These are phyloP conservation scores for Sarcophaga carnaria DNA, from an alignment of 2,888 invertebrate genomes.

Conservation along the genomic window DNA sequence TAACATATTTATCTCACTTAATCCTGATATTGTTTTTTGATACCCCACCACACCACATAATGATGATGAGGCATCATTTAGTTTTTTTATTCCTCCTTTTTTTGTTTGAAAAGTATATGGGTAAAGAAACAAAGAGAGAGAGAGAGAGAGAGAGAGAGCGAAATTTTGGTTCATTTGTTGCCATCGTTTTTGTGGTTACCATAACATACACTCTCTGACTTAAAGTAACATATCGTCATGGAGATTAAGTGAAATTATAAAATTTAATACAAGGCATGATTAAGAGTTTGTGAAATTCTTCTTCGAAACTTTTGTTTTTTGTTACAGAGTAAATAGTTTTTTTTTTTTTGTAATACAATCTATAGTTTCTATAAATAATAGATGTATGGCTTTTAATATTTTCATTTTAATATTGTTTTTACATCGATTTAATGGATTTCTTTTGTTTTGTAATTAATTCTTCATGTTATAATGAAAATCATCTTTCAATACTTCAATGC, in stretches of 20 bases:
- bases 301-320: neutral
- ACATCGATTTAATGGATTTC: no score
- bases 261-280: neutral
- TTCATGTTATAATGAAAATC: no score
- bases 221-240: conserved; percentile 1
- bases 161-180: neutral
- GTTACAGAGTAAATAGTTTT: no score
- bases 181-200: neutral
- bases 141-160: no score
- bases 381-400: neutral
- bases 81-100: neutral
- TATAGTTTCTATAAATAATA: neutral
- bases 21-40: conserved; percentile 61
- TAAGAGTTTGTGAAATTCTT: neutral
- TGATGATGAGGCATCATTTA: conserved; percentile 59
- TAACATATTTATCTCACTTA: conserved; percentile 58
- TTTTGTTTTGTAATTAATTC: no score
- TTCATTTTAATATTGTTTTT: neutral
- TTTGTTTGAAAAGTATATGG: neutral
- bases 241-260: conserved; percentile 24
- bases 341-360: neutral
- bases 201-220: neutral
- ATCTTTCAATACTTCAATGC: neutral
- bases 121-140: no score
- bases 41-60: conserved; percentile 37